phyloP scores from a whole-genome alignment of 1,140 invertebrate species.

The Hydropsyche tenuis region DNA sequence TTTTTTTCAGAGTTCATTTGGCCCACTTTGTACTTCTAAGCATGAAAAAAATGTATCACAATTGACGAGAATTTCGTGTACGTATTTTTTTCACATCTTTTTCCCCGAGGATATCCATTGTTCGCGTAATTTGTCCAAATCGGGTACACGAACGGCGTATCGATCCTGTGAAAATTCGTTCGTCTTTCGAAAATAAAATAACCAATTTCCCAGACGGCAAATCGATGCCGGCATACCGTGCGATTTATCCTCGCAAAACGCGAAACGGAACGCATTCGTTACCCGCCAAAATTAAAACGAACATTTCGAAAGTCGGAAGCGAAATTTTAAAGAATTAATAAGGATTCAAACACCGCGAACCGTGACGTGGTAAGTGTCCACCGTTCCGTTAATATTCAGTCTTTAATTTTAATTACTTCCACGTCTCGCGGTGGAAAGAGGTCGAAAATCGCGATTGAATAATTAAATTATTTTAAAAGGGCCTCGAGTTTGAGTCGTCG shows the following conservation, averaged over 20 bases:
- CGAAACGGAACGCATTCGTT: neutral
- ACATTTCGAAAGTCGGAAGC: neutral
- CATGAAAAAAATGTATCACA: too few relatives aligned
- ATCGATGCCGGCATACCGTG: neutral
- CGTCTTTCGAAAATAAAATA: neutral
- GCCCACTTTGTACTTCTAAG: too few relatives aligned
- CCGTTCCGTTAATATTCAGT: constrained; percentile 22
- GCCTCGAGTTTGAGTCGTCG: constrained; percentile 1
- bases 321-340: neutral
- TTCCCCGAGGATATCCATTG: too few relatives aligned
- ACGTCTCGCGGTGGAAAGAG: neutral
- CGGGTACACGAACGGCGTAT: neutral
- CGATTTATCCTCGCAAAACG: neutral
- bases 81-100: too few relatives aligned
- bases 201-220: neutral
- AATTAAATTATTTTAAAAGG: constrained; percentile 34
- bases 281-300: neutral
- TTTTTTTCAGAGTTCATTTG: too few relatives aligned
- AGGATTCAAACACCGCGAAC: constrained; percentile 1
- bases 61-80: too few relatives aligned
- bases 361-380: constrained; percentile 24
- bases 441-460: constrained; percentile 14
- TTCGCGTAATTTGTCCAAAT: neutral
- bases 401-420: constrained; percentile 26
- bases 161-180: neutral